A percentile compares a stretch with the other conserved stretches of the same genome.
phyloP scores from a whole-genome alignment of 2,888 invertebrate species.

The Argyresthia goedartella region DNA sequence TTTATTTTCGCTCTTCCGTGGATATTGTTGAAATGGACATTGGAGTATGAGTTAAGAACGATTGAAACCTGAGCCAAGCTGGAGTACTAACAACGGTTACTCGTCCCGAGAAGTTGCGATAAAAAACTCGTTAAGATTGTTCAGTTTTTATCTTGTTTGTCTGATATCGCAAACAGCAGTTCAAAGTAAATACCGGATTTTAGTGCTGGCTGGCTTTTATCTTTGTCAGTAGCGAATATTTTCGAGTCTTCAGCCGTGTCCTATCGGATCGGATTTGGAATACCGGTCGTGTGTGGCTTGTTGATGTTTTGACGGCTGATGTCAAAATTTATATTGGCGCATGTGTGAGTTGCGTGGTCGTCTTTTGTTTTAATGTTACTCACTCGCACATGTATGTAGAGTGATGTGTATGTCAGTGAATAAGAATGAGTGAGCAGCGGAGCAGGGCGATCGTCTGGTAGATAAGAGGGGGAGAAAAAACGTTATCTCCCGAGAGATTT shows the following conservation, averaged over 20 bases:
- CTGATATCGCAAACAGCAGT: conserved; percentile 42
- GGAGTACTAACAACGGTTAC: conserved; percentile 7
- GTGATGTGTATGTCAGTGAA: conserved; percentile 33
- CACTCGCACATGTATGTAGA: conserved; percentile 6
- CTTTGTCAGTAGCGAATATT: conserved; percentile 2
- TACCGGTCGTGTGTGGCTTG: conserved; percentile 30
- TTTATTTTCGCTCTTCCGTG: neutral
- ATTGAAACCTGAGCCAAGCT: conserved; percentile 12
- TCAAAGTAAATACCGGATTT: conserved; percentile 48
- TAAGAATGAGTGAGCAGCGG: conserved; percentile 10
- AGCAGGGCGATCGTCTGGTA: conserved; percentile 24
- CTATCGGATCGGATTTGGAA: conserved; percentile 11
- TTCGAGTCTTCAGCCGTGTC: conserved; percentile 3
- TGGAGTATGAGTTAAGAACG: too few relatives aligned
- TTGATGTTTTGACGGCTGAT: conserved; percentile 47
- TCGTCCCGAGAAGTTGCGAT: conserved; percentile 30
- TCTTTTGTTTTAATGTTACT: conserved; percentile 1
- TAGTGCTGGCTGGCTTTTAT: conserved; percentile 21
- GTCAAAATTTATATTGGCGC: conserved; percentile 30
- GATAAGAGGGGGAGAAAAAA: conserved; percentile 29
- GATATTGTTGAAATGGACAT: too few relatives aligned
- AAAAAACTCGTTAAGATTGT: conserved; percentile 54
- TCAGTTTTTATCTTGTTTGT: conserved; percentile 47
- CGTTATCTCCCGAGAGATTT: conserved; percentile 46
- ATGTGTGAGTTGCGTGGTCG: conserved; percentile 6